Evolutionary conservation across 2,113 vertebrate species (phyloP).

Genomic region (Menidia beryllina): DNA sequence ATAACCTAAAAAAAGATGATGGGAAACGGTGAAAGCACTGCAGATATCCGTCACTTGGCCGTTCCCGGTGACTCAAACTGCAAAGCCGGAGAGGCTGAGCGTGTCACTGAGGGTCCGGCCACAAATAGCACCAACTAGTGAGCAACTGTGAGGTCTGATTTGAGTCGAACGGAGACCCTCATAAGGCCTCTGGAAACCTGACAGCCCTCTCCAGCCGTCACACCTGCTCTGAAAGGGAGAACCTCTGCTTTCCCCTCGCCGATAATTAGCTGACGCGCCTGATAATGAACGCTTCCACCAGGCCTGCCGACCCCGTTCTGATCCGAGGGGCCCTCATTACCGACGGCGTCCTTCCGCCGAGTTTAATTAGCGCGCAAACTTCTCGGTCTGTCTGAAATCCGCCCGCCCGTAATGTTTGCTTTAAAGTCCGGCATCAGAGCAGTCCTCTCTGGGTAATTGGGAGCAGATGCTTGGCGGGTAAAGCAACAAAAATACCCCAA

Average conservation of each 20-base stretch:
- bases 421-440: constrained; percentile 77
- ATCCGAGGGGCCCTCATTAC: constrained; percentile 79
- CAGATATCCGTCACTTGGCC: constrained; percentile 50
- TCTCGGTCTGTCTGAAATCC: constrained; percentile 77
- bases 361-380: constrained; percentile 84
- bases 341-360: constrained; percentile 74
- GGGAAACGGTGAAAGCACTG: constrained; percentile 31
- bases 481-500: constrained; percentile 83
- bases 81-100: constrained; percentile 41
- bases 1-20: constrained; percentile 26
- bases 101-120: constrained; percentile 60
- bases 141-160: constrained; percentile 63
- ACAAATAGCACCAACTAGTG: constrained; percentile 65
- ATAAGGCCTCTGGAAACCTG: constrained; percentile 58
- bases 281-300: constrained; percentile 70
- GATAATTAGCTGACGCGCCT: constrained; percentile 71
- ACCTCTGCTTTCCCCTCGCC: constrained; percentile 62
- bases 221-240: constrained; percentile 71
- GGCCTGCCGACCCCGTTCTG: constrained; percentile 71
- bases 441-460: constrained; percentile 82
- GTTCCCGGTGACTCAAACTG: constrained; percentile 25
- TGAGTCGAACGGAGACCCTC: constrained; percentile 54
- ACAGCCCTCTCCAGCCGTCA: constrained; percentile 68
- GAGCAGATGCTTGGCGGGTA: constrained; percentile 82
- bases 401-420: constrained; percentile 68